Evolutionary conservation across 2,113 vertebrate species (phyloP), one percentile per base, ranked within the genome.

Genomic region (Malurus cyaneus): DNA sequence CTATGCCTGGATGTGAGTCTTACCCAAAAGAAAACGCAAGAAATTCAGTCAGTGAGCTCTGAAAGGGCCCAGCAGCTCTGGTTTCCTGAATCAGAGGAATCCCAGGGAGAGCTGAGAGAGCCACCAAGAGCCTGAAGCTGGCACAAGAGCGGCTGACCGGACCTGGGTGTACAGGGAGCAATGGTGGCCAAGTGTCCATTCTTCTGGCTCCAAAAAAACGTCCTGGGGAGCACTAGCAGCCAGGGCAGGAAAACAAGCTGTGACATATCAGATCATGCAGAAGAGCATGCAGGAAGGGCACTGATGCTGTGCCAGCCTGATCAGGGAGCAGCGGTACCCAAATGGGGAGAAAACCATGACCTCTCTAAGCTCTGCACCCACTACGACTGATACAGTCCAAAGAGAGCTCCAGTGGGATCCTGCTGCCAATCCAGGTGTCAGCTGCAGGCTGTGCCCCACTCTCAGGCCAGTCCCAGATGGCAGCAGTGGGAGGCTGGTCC

Each of bases 1-100:
- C 80, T 97, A 96, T 93, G 76, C 89, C 86, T 95, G 93, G 88
- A 81, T 92, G 92, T 96, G 39, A 61, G 82, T 95, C 88, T 94
- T 89, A 76, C 59, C 93, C 23, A 80, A 87, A 47, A 3, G 24
- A 74, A 86, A 69, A 83, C 92, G 88, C 76, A 62, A 88, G 80
- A 72, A 71, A 67, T 71, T 73, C 42, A 39, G 46, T 69, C 47
- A 26, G 26, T 54, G 69, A 19, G 16, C 92, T 93, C 81, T 65
- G 91, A 85, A 94, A 81, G 92, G 76, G 72, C 86, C 88, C 12
- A 73, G 49, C 67, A 18, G 5, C 32, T 54, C 80, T 54, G 41
- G 26, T 46, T 46, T 72, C 80, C 31, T 32, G 67, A 32, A 46
- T 21, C 17, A 31, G 39, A 8, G 17, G 4, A 83, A 62, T 14